A percentile compares a stretch with the other conserved stretches of the same genome.
Evolutionary conservation across 2,888 invertebrate genomes (phyloP).

Genomic region (Drosophila neoperkinsi): DNA sequence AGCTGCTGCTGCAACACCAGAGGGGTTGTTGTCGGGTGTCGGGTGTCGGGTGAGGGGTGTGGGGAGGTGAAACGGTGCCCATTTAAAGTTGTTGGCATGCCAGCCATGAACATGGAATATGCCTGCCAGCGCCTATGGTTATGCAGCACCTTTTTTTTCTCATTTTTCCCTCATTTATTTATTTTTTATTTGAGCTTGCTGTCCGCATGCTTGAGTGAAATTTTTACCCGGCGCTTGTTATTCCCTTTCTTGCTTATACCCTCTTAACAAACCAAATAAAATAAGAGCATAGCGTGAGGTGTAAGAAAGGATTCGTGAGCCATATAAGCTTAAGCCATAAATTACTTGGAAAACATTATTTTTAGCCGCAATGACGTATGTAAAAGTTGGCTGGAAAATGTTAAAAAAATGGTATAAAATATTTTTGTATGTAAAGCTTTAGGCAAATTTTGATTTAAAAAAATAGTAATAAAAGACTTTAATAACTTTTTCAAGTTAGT

Average conservation of each 20-base stretch:
- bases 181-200: constrained; percentile 13
- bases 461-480: neutral
- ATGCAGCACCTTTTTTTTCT: constrained; percentile 50
- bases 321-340: constrained; percentile 1
- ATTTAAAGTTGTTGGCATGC: constrained; percentile 65
- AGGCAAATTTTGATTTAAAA: neutral
- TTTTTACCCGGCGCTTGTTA: constrained; percentile 42
- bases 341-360: neutral
- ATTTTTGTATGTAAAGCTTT: neutral
- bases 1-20: neutral
- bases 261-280: neutral
- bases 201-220: constrained; percentile 56
- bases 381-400: neutral
- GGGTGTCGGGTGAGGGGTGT: no score
- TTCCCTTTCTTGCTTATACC: constrained; percentile 27
- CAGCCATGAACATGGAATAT: constrained; percentile 51
- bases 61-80: constrained; percentile 2
- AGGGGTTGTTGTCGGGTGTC: neutral
- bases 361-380: neutral
- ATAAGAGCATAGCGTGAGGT: neutral
- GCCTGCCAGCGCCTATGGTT: constrained; percentile 66
- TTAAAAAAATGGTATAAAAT: neutral
- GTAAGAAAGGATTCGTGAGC: constrained; percentile 5
- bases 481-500: neutral
- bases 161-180: neutral